phyloP scores from a whole-genome alignment of 2,797 vertebrate genomes.

The Sebastes cheni region DNA sequence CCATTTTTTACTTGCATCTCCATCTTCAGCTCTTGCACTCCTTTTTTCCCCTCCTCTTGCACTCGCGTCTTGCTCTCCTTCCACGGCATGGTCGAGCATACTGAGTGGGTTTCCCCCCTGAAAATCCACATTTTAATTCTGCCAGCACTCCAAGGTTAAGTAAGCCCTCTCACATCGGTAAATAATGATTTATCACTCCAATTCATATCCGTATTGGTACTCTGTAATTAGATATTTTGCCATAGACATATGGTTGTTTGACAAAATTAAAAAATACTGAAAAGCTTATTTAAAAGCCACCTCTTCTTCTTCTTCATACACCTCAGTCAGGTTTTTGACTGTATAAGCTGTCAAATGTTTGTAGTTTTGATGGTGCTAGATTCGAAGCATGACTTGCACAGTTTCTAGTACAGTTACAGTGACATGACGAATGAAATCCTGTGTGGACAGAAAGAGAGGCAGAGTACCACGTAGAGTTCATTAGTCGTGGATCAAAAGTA shows the following conservation, averaged over 20 bases:
- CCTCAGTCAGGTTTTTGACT: neutral
- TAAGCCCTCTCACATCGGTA: conserved; percentile 72
- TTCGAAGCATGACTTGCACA: neutral
- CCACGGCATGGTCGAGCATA: conserved; percentile 72
- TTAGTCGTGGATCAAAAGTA: conserved; percentile 52
- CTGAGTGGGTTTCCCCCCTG: conserved; percentile 69
- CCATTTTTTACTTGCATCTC: conserved; percentile 56
- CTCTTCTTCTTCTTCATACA: neutral
- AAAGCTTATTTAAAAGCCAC: conserved; percentile 6
- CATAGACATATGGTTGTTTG: conserved; percentile 15
- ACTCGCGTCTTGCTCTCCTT: conserved; percentile 56
- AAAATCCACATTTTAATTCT: conserved; percentile 78
- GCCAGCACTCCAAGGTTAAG: conserved; percentile 76
- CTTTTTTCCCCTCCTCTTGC: conserved; percentile 15
- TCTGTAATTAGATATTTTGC: conserved; percentile 58
- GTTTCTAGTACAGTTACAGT: neutral
- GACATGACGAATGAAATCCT: conserved; percentile 4
- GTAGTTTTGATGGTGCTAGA: neutral
- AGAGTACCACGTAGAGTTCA: conserved; percentile 44
- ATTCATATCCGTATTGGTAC: conserved; percentile 63
- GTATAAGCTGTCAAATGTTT: neutral
- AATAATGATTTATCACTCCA: conserved; percentile 75
- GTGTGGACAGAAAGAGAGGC: conserved; percentile 8
- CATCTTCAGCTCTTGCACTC: conserved; percentile 44
- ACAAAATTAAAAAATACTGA: conserved; percentile 25